Conservation (phyloP, 1,140 invertebrate species). For the Trichomalopsis sarcophagae region DNA sequence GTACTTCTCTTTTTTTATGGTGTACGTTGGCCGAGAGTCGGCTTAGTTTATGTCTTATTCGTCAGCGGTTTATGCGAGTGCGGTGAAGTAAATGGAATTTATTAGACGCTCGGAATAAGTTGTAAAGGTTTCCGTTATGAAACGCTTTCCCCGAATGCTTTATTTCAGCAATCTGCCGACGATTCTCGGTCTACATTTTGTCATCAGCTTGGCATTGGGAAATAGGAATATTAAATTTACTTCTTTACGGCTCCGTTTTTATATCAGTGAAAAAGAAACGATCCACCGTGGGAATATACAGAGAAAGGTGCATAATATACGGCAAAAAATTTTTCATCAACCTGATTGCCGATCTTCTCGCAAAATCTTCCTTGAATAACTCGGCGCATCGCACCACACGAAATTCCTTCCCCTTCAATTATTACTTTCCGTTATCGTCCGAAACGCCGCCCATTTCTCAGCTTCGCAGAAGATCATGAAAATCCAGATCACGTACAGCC, state of each 20-base stretch:
- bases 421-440: background rate
- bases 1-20: too few species aligned
- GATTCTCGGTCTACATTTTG: background rate
- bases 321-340: background rate
- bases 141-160: background rate
- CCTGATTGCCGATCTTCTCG: background rate
- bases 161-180: background rate
- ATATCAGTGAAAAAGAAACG: background rate
- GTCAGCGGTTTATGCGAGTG: background rate
- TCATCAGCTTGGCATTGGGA: background rate
- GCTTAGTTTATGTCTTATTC: background rate
- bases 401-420: background rate
- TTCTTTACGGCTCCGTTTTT: background rate
- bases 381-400: background rate
- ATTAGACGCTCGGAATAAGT: conserved; percentile 2
- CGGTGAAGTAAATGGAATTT: background rate
- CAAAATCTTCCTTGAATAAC: background rate
- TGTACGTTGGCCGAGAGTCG: too few species aligned
- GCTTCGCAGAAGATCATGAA: background rate
- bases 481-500: background rate
- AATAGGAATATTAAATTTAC: background rate
- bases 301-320: background rate
- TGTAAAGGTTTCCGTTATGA: background rate
- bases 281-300: background rate
- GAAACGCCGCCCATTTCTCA: background rate